phyloP scores from a whole-genome alignment of 2,797 vertebrate genomes.

The Falco rusticolus region DNA sequence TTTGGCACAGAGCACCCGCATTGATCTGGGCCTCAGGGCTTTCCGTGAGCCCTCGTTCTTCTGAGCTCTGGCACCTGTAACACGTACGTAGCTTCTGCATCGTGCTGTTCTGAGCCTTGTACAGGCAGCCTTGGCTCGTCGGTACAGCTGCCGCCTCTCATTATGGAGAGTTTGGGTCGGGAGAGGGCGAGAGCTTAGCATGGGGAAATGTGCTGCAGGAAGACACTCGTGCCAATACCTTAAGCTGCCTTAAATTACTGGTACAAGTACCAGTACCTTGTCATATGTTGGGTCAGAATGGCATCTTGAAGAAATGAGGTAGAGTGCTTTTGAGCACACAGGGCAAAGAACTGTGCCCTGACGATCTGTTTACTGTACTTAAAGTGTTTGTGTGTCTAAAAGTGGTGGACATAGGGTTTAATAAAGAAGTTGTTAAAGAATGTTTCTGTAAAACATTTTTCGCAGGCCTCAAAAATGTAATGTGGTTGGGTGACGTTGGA shows the following conservation, averaged over 20 bases:
- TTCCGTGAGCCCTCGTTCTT: too few relatives aligned
- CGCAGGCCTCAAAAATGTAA: background rate
- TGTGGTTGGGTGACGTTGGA: background rate
- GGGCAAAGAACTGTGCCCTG: background rate
- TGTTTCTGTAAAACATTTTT: background rate
- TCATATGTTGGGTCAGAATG: fast-evolving
- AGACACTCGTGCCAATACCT: fast-evolving
- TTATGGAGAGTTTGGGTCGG: background rate
- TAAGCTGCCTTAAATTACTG: too few relatives aligned
- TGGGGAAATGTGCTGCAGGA: background rate
- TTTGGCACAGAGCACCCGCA: fast-evolving
- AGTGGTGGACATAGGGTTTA: background rate
- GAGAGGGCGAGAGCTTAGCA: background rate
- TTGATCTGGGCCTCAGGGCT: fast-evolving
- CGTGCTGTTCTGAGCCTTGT: background rate
- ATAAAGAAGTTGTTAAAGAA: background rate
- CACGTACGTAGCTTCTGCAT: fast-evolving
- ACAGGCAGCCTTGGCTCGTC: background rate
- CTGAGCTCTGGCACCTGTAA: fast-evolving
- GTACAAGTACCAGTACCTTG: too few relatives aligned
- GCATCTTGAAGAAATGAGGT: background rate
- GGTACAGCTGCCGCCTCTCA: background rate
- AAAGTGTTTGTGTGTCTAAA: background rate
- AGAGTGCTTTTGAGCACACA: background rate
- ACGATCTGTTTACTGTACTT: background rate